phyloP scores from a whole-genome alignment of 2,888 invertebrate species.

The Eristalis pertinax region DNA sequence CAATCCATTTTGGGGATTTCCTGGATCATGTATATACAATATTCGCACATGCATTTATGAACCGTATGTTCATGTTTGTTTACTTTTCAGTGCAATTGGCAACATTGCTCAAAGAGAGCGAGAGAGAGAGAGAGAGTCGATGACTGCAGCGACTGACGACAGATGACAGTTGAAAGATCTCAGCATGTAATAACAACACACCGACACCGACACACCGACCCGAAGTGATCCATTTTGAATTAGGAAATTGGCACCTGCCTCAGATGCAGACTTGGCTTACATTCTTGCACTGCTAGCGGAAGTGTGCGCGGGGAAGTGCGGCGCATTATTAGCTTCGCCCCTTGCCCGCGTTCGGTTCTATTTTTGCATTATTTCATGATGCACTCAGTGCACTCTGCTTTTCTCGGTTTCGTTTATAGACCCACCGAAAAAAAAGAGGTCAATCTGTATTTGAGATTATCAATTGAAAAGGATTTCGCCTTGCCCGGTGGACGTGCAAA shows the following conservation, averaged over 20 bases:
- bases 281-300: slow-evolving; percentile 29
- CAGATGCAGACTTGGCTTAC: slow-evolving; percentile 50
- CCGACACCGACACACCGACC: background rate
- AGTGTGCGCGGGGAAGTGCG: background rate
- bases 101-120: slow-evolving; percentile 12
- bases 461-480: slow-evolving; percentile 48
- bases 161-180: slow-evolving; percentile 61
- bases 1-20: background rate
- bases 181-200: slow-evolving; percentile 38
- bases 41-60: background rate
- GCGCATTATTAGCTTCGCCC: slow-evolving; percentile 31
- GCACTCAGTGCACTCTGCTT: background rate
- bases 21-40: background rate
- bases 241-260: slow-evolving; percentile 63
- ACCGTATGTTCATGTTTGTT: background rate
- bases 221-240: slow-evolving; percentile 38
- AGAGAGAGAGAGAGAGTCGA: too few species aligned
- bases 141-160: slow-evolving; percentile 22
- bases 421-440: slow-evolving; percentile 30
- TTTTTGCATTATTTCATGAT: slow-evolving; percentile 32
- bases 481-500: slow-evolving; percentile 33
- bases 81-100: slow-evolving; percentile 19
- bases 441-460: slow-evolving; percentile 49
- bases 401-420: background rate
- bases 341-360: slow-evolving; percentile 42